Conservation (phyloP, 2,797 vertebrate species). For the Antrozous pallidus region DNA sequence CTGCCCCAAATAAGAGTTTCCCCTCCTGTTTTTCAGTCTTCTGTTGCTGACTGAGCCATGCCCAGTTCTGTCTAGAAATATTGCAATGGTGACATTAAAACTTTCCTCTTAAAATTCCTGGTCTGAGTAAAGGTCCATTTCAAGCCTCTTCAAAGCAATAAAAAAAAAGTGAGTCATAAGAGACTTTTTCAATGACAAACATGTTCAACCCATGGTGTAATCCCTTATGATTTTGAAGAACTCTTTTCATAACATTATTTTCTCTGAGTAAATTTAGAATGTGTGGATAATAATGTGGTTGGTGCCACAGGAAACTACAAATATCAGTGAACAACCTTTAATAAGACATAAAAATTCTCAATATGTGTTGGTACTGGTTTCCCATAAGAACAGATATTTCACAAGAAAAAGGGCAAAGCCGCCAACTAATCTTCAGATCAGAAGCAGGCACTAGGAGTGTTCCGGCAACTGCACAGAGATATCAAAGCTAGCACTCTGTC, state of each 20-base stretch:
- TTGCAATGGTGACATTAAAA: neutral
- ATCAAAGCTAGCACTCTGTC: slow-evolving; percentile 76
- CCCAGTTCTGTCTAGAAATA: neutral
- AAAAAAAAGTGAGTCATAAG: neutral
- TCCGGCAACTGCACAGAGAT: slow-evolving; percentile 75
- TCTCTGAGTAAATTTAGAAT: slow-evolving; percentile 72
- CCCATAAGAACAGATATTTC: slow-evolving; percentile 79
- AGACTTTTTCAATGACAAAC: slow-evolving; percentile 1
- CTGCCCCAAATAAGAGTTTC: neutral
- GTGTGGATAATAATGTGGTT: slow-evolving; percentile 71
- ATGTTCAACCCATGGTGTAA: neutral
- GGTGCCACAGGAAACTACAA: slow-evolving; percentile 73
- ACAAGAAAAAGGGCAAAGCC: slow-evolving; percentile 82
- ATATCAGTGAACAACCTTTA: slow-evolving; percentile 81
- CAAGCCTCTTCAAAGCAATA: neutral
- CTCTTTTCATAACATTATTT: slow-evolving; percentile 72
- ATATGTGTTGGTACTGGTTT: slow-evolving; percentile 73
- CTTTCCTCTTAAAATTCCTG: slow-evolving; percentile 3
- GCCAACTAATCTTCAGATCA: slow-evolving; percentile 79
- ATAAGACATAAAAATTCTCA: slow-evolving; percentile 76
- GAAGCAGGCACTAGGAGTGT: slow-evolving; percentile 72
- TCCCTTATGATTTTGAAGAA: slow-evolving; percentile 35
- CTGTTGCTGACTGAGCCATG: neutral
- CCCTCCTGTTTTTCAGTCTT: neutral
- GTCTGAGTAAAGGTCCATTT: neutral